These are phyloP conservation scores for Acanthosepion lycidas DNA, from an alignment of 2,888 invertebrate genomes.

Conservation along the genomic window DNA sequence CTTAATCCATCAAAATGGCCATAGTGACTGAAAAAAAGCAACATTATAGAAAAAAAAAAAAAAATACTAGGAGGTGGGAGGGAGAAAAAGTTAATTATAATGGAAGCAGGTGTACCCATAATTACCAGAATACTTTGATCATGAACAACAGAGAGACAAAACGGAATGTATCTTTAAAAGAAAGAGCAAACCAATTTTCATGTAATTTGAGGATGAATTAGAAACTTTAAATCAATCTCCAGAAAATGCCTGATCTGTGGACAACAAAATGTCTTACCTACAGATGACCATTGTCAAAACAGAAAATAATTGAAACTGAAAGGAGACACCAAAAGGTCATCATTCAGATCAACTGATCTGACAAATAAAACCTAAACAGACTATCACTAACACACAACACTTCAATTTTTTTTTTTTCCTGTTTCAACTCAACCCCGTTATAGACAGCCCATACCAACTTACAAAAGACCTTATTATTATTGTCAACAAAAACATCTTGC, in stretches of 20 bases:
- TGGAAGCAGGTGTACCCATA: too few relatives aligned
- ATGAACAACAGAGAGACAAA: too few relatives aligned
- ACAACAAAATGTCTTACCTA: background rate
- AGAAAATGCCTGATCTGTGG: background rate
- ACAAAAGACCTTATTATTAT: too few relatives aligned
- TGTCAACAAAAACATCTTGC: too few relatives aligned
- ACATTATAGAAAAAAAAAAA: too few relatives aligned
- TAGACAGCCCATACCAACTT: background rate
- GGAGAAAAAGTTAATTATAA: too few relatives aligned
- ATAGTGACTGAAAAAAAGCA: too few relatives aligned
- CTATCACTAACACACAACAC: background rate
- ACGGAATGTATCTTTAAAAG: too few relatives aligned
- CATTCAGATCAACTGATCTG: background rate
- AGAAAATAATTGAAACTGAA: background rate
- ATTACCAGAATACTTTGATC: too few relatives aligned
- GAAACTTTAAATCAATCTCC: background rate
- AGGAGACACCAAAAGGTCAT: background rate
- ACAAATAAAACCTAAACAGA: background rate
- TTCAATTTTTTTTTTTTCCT: background rate
- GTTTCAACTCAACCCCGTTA: background rate
- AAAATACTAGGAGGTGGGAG: too few relatives aligned
- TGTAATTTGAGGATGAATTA: background rate
- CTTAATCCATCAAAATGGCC: too few relatives aligned
- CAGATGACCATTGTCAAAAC: background rate
- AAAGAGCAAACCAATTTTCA: background rate